Base-by-base conservation (phyloP, 2,797 vertebrate genomes). In the Premnoplex brunnescens region DNA sequence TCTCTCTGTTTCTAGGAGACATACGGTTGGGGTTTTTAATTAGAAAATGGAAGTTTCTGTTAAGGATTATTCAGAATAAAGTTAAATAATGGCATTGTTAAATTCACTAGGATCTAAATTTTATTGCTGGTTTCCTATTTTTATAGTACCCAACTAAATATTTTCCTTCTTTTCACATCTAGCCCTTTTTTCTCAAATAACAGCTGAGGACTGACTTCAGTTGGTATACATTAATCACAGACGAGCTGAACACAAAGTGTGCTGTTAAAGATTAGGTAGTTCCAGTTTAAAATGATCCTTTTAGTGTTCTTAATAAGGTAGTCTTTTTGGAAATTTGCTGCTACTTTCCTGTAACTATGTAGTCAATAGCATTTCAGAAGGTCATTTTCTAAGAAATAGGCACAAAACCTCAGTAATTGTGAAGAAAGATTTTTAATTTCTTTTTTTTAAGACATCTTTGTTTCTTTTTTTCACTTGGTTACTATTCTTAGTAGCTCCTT, bases 31-130 rank as follows among this genome's bases (percentile, higher is more conserved):
- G 16, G 9, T 15, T 75, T 92, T 92, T 83, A 94, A 95, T 96
- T 94, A 90, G 44, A 89, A 96, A 77, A 74, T 60, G 0, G 56
- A 80, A 82, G 34, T 81, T 91, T 95, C 88, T 92, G 60, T 92
- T 89, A 89, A 72, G 54, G 43, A 68, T 85, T 89, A 55, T 48
- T 78, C n/a, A 22, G 59, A 90, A 78, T 80, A 49, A 62, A 91
- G 37, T 91, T 89, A 77, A 94, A 84, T 83, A 91, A 88, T 48
- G 24, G 12, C 5, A 7, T 9, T 93, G 74, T 87, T 94, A 86
- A 92, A 85, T 85, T 85, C 68, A 77, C 41, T 75, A 58, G 43
- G 43, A 89, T 89, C 66, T 82, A 83, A 59, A 60, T 79, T 93
- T 74, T 89, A 77, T 75, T 72, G 60, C 52, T 72, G 27, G 8